Percentiles rank a stretch among this genome's conserved stretches.
These are phyloP conservation scores for Byasa hedistus DNA, from an alignment of 2,888 invertebrate species.

Conservation along the genomic window DNA sequence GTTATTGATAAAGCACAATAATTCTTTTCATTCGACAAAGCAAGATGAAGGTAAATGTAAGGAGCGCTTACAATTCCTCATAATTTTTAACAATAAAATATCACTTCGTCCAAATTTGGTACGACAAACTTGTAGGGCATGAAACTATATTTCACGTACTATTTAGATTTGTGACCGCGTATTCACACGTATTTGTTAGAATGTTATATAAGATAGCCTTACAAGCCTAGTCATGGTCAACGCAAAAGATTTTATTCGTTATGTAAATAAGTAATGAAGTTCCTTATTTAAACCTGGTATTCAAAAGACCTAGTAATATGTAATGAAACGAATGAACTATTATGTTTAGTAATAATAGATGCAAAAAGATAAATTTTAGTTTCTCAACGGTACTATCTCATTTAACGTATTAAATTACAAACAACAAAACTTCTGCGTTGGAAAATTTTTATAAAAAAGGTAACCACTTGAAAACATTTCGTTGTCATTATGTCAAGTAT, in stretches of 20 bases:
- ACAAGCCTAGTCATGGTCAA: background rate
- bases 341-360: no score
- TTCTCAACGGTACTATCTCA: no score
- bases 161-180: slow-evolving; percentile 35
- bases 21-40: no score
- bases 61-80: no score
- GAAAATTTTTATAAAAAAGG: background rate
- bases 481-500: slow-evolving; percentile 11
- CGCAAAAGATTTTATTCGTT: background rate
- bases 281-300: background rate
- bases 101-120: slow-evolving; percentile 27
- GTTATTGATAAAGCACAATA: no score
- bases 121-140: background rate
- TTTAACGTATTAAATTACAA: background rate
- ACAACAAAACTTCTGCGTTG: background rate
- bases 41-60: no score
- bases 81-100: background rate
- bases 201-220: slow-evolving; percentile 4
- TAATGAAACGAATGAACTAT: background rate
- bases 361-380: no score
- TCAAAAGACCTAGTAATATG: background rate
- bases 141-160: slow-evolving; percentile 1
- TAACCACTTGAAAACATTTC: background rate
- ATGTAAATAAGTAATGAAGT: background rate
- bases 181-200: slow-evolving; percentile 42